Evolutionary conservation across 2,113 vertebrate genomes (phyloP).

Genomic region (Geococcyx californianus): DNA sequence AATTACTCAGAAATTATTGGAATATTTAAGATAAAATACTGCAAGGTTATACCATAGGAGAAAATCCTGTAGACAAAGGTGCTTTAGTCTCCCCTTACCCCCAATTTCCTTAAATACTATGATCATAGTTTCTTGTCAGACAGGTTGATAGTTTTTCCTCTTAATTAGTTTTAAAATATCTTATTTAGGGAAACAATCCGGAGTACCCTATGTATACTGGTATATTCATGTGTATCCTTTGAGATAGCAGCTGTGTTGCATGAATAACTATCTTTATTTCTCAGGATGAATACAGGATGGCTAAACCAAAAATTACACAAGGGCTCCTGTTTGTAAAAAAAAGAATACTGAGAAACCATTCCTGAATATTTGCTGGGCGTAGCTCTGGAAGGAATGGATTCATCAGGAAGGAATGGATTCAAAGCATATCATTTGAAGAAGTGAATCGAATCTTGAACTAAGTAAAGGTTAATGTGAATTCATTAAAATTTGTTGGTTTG

Average conservation of each 20-base stretch:
- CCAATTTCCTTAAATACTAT: not conserved
- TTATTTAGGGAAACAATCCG: not conserved
- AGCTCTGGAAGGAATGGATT: not conserved
- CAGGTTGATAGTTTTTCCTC: not conserved
- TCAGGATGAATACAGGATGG: not conserved
- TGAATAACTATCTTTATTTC: slow-evolving; percentile 2
- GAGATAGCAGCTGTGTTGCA: not conserved
- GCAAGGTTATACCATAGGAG: not conserved
- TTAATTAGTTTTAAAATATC: not conserved
- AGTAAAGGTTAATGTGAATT: not conserved
- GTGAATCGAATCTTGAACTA: not conserved
- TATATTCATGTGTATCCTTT: not conserved
- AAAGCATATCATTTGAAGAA: not conserved
- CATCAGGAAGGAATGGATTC: not conserved
- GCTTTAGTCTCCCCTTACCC: not conserved
- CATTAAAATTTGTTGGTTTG: not conserved
- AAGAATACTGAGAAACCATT: not conserved
- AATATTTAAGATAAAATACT: not conserved
- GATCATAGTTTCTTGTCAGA: not conserved
- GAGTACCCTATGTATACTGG: not conserved
- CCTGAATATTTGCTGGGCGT: no score
- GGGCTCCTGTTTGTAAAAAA: not conserved
- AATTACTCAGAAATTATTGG: not conserved
- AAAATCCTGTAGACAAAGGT: not conserved
- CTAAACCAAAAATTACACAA: not conserved